Evolutionary conservation across 2,888 invertebrate genomes (phyloP), one percentile per base, ranked within the genome.

Genomic region (Caprella mutica): DNA sequence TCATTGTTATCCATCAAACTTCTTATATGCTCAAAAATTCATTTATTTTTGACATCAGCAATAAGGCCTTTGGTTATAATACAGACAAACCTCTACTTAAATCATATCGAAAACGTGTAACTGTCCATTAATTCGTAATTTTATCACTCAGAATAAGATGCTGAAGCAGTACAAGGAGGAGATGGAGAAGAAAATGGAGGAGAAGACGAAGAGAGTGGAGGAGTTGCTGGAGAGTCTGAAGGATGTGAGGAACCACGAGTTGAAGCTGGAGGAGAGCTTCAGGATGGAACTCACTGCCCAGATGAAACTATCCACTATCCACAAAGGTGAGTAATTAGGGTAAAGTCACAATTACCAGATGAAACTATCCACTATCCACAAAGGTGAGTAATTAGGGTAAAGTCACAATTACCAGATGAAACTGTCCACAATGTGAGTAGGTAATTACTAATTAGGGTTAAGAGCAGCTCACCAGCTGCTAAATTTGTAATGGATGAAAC

Each of bases 271-370:
- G 71, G 80, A 88, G 65, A 81, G 81, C 67, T 84, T 81, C 68
- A 80, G 82, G 69, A 81, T 85, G 68, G 92, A 96, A 76, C 75
- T 93, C 19, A 81, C 84, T 60, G 85, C 90, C 3, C 90, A 91
- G 74, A 82, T 83, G 0, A 86, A 86, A 74, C 76, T 94, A 55
- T 82, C 86, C 2, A 84, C 86, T 65, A 74, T 92, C 12, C 90
- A 91, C 70, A 89, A 89, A 75, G 81, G 72, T 70, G 65, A 59
- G 52, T 52, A 6, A 14, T 40, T 54, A 27, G 17, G 30, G 19
- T 23, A 40, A 17, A 43, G 9, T 12, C 75, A 93, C 19, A 81
- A 84, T 60, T 85, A 89, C 3, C 90, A 91, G 74, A 82, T 83
- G 0, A 86, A 86, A 74, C 76, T 94, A 55, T 82, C 86, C 2